Base-by-base conservation (phyloP, 2,113 vertebrate species). In the zebrafish (Danio rerio) region DNA sequence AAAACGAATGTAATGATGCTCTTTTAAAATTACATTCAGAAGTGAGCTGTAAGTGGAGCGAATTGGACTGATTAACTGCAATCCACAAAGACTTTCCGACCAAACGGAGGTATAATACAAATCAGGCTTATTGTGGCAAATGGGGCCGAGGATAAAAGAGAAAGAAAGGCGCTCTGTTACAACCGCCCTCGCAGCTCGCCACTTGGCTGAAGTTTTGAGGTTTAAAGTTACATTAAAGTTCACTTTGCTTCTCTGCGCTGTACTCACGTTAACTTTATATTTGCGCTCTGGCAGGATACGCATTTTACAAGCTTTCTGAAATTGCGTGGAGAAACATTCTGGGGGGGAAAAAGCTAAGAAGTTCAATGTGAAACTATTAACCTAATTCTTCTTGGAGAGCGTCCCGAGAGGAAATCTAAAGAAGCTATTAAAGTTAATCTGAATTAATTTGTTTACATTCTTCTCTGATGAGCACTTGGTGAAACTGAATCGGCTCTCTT, bases 401-500 rank as follows among this genome's bases (percentile, higher is more conserved):
- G 18, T 63, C 83, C 80, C 50, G 61, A 87, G 84, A 86, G 83
- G 63, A 86, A 88, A 85, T 80, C 58, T 79, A 71, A 86, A 88
- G 66, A 84, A 80, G 75, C 86, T 58, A 86, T 87, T 88, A 82
- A 85, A 86, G 78, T 72, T 89, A 87, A 88, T 89, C 85, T 86
- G 74, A 88, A 89, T 90, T 84, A 82, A 88, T 89, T 82, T 89
- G 87, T 90, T 89, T 89, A 88, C 86, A 87, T 90, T 88, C 86
- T 80, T 83, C 47, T 47, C 82, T 61, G 83, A 83, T 83, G 76
- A 82, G 83, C 65, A 40, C 56, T 59, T 68, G 52, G 68, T 78
- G 55, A 84, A 80, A 79, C 70, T 31, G 49, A 71, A 78, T 73
- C 50, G 20, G 47, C 16, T 45, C 31, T 83, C 73, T 52, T 49